phyloP scores from a whole-genome alignment of 2,888 invertebrate species.

The Melanostoma mellinum region DNA sequence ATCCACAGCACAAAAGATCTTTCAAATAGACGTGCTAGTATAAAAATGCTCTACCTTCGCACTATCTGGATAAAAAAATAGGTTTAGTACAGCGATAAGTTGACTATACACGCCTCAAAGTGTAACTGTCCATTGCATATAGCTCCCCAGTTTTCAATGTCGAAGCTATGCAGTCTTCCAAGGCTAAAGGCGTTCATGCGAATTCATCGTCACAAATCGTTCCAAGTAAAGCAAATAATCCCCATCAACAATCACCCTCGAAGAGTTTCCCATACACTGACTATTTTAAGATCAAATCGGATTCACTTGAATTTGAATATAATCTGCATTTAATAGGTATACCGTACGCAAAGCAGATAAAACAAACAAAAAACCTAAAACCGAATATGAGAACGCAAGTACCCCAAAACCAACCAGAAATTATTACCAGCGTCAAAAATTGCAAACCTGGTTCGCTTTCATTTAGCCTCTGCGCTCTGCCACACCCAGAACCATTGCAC shows the following conservation, averaged over 20 bases:
- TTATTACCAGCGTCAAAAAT: conserved; percentile 41
- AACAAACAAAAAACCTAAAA: conserved; percentile 16
- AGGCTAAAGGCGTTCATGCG: conserved; percentile 3
- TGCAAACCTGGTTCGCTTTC: conserved; percentile 4
- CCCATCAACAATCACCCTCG: conserved; percentile 23
- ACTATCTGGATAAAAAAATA: no score
- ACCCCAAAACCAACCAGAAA: conserved; percentile 56
- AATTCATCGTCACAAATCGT: conserved; percentile 14
- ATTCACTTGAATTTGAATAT: conserved; percentile 40
- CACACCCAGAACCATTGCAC: conserved; percentile 35
- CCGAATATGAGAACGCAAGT: conserved; percentile 38
- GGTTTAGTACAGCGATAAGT: no score
- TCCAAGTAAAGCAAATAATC: conserved; percentile 28
- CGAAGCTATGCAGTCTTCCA: conserved; percentile 23
- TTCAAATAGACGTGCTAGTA: no score
- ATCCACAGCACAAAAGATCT: no score
- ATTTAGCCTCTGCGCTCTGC: conserved; percentile 29
- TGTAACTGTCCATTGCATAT: background rate
- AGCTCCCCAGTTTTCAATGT: conserved; percentile 40
- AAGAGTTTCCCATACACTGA: background rate
- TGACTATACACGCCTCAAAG: no score
- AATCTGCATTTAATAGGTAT: conserved; percentile 48
- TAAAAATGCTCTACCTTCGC: no score
- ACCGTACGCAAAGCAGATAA: no score
- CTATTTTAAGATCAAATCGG: conserved; percentile 14